Base-by-base conservation (phyloP, 2,113 vertebrate species). In the cattle (Bos taurus) region DNA sequence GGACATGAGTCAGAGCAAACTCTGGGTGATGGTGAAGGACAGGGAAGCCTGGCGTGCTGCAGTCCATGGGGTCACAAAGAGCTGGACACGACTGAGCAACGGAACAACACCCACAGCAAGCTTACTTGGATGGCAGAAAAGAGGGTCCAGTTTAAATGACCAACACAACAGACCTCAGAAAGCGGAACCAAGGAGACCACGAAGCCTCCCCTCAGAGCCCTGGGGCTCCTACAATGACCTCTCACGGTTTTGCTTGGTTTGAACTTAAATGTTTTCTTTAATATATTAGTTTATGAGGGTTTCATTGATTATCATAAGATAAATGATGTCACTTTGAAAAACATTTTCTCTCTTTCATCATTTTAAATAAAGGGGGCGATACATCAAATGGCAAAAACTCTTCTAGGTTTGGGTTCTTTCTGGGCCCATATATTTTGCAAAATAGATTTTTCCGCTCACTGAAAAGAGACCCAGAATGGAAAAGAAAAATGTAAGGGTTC, bases 251-350 rank as follows among this genome's bases (percentile, higher is more conserved):
- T 92, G 78, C 94, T 93, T 94, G 74, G 78, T 92, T 93, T 88
- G 77, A 89, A 36, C 86, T 64, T 95, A 95, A 96, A 95, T 96
- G 83, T 97, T 98, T 98, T 97, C 95, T 95, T 97, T 97, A 95
- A 93, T 71, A 48, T 80, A 90, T 97, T 94, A 91, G 93, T 95
- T 82, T 98, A 85, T 94, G 90, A 97, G 48, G 57, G 71, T 77
- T 97, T 97, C 96, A 96, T 97, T 98, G 98, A 98, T 98, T 98
- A 97, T 94, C 62, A 77, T 95, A 96, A 98, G 98, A 97, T 91
- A 95, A 98, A 98, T 90, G 89, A 71, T 97, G 78, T 94, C 87
- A 96, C 85, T 97, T 97, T 78, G 91, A 90, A 97, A 98, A 98
- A 95, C 93, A 97, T 96, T 98, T 97, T 97, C 91, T 97, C 93